These are phyloP conservation scores for Axis porcinus DNA, from an alignment of 2,113 vertebrate species.

Conservation along the genomic window DNA sequence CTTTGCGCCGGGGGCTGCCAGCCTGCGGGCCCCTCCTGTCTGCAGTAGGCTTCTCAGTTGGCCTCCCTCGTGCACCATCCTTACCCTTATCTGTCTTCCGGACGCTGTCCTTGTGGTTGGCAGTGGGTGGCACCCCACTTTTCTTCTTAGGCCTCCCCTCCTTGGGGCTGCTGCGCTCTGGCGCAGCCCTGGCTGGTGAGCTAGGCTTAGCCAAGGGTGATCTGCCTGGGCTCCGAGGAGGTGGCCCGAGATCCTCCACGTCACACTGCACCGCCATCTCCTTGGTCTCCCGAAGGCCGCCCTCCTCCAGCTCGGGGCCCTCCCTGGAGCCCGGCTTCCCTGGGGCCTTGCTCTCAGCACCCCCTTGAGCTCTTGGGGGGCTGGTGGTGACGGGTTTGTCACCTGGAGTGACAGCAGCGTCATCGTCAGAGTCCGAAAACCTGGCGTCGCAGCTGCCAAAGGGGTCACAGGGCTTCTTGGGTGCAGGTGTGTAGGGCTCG, in stretches of 20 bases:
- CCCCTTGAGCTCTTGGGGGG: constrained; percentile 67
- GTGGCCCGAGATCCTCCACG: constrained; percentile 50
- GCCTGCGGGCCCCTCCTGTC: constrained; percentile 56
- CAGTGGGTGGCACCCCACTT: background rate
- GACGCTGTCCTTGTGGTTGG: constrained; percentile 44
- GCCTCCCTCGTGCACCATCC: constrained; percentile 73
- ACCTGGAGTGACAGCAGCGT: constrained; percentile 80
- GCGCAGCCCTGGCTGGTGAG: constrained; percentile 16
- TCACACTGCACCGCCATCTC: constrained; percentile 75
- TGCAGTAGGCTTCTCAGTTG: constrained; percentile 69
- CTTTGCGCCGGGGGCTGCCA: constrained; percentile 75
- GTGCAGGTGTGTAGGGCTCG: constrained; percentile 79
- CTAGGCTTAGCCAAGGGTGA: background rate
- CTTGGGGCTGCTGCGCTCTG: constrained; percentile 43
- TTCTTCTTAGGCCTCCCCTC: constrained; percentile 73
- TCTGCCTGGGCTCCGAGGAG: constrained; percentile 34
- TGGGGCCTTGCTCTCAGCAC: background rate
- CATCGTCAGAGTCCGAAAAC: constrained; percentile 92
- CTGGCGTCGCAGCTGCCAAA: constrained; percentile 70
- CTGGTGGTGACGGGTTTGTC: constrained; percentile 72
- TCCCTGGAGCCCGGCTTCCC: constrained; percentile 62
- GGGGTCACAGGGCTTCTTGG: constrained; percentile 82
- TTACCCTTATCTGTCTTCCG: constrained; percentile 79
- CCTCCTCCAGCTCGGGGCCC: constrained; percentile 21
- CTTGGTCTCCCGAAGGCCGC: constrained; percentile 57